A percentile compares a stretch with the other conserved stretches of the same genome.
phyloP scores from a whole-genome alignment of 2,888 invertebrate species.

The Beris chalybata region DNA sequence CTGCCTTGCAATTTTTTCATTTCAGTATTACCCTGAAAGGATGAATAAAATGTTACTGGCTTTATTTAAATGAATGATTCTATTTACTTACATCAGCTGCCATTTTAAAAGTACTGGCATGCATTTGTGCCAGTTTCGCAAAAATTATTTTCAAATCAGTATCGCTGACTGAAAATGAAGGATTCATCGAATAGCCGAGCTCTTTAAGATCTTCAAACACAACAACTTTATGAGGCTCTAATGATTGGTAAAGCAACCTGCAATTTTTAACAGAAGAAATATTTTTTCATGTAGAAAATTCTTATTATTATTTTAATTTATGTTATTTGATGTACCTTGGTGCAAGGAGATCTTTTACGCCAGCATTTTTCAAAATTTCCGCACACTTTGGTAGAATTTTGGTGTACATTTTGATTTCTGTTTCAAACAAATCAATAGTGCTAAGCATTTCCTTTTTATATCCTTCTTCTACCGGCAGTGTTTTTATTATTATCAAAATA shows the following conservation, averaged over 20 bases:
- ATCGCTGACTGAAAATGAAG: background rate
- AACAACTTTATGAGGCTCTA: constrained; percentile 11
- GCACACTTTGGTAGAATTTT: constrained; percentile 2
- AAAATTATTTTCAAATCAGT: constrained; percentile 6
- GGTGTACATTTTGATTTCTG: constrained; percentile 16
- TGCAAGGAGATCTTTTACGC: background rate
- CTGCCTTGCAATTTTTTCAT: constrained; percentile 1
- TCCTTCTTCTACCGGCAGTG: constrained; percentile 11
- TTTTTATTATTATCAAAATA: constrained; percentile 11
- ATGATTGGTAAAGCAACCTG: constrained; percentile 8
- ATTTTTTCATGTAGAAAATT: background rate
- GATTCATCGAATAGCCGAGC: constrained; percentile 12
- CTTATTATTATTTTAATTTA: constrained; percentile 3
- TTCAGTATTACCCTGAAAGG: constrained; percentile 14
- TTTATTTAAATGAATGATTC: background rate
- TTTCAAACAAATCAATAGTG: constrained; percentile 3
- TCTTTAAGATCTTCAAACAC: constrained; percentile 22
- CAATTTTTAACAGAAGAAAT: no score
- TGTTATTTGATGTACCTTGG: background rate
- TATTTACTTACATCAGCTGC: constrained; percentile 12
- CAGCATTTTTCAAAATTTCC: background rate
- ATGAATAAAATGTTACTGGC: background rate
- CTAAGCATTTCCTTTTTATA: constrained; percentile 20
- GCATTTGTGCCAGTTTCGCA: constrained; percentile 17
- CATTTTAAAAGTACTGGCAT: constrained; percentile 17